These are phyloP conservation scores for Poeciliopsis infans DNA, from an alignment of 2,797 vertebrate genomes.

Conservation along the genomic window DNA sequence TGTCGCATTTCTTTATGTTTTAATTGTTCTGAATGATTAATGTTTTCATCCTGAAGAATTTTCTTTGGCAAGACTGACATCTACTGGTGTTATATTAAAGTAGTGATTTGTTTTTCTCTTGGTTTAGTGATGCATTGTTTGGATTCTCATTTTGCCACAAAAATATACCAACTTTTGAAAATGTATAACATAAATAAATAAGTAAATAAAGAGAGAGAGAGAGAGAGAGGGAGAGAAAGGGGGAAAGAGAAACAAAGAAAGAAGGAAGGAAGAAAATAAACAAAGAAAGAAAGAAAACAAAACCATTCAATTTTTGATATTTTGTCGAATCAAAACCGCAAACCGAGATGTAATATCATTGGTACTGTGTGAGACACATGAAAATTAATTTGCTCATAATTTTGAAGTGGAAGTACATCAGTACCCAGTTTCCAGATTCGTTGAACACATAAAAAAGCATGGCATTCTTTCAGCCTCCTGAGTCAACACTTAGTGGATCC, in stretches of 20 bases:
- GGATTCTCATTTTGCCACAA: background rate
- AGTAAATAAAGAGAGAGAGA: no score
- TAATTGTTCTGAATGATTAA: slow-evolving; percentile 3
- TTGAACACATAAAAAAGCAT: background rate
- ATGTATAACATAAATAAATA: background rate
- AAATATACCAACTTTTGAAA: background rate
- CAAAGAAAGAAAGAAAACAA: no score
- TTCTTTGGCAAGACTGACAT: slow-evolving; percentile 52
- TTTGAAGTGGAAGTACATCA: background rate
- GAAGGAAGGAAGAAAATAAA: no score
- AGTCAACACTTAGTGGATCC: background rate
- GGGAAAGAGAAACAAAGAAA: no score
- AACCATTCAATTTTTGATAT: background rate
- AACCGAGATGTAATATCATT: background rate
- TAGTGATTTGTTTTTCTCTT: background rate
- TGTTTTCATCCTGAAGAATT: background rate
- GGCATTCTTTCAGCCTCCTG: background rate
- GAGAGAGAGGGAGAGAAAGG: no score
- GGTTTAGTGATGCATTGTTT: background rate
- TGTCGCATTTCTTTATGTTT: background rate
- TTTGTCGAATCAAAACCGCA: background rate
- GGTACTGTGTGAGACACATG: no score
- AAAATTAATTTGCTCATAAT: background rate
- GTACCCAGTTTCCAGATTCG: background rate
- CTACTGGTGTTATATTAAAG: slow-evolving; percentile 37